Conservation (phyloP, 2,113 vertebrate species). For the Notechis scutatus region DNA sequence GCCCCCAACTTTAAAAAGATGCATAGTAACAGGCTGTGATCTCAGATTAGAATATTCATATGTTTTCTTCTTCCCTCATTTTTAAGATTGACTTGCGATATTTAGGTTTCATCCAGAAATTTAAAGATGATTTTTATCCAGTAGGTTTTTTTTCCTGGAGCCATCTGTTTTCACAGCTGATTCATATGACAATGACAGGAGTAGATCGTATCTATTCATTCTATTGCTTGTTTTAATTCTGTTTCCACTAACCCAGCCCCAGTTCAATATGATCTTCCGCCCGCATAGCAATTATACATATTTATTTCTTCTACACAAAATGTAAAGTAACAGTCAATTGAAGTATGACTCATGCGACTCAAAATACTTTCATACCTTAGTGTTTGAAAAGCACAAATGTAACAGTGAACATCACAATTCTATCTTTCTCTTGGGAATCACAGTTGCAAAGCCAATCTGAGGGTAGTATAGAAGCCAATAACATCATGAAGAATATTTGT, state of each 20-base stretch:
- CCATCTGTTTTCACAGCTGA: conserved; percentile 36
- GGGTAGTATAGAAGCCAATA: conserved; percentile 34
- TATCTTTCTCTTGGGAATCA: conserved; percentile 26
- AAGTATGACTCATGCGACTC: background rate
- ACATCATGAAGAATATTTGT: conserved; percentile 30
- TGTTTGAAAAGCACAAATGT: conserved; percentile 43
- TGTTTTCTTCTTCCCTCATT: conserved; percentile 25
- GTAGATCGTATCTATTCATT: conserved; percentile 20
- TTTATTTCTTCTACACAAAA: background rate
- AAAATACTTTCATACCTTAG: conserved; percentile 26
- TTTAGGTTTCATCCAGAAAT: conserved; percentile 24
- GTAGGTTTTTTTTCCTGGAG: background rate
- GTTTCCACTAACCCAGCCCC: conserved; percentile 14
- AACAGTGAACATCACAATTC: conserved; percentile 24
- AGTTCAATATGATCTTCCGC: background rate
- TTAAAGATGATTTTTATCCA: conserved; percentile 17
- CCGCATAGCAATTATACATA: background rate
- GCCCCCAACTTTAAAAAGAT: conserved; percentile 10
- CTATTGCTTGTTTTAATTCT: conserved; percentile 13
- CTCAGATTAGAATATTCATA: conserved; percentile 33
- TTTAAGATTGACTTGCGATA: conserved; percentile 33
- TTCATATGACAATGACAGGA: conserved; percentile 27
- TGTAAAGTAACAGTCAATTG: conserved; percentile 33
- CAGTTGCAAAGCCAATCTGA: conserved; percentile 28
- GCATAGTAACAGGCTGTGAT: conserved; percentile 16